Conservation (phyloP, 1,140 invertebrate genomes). For the Hetaerina americana region DNA sequence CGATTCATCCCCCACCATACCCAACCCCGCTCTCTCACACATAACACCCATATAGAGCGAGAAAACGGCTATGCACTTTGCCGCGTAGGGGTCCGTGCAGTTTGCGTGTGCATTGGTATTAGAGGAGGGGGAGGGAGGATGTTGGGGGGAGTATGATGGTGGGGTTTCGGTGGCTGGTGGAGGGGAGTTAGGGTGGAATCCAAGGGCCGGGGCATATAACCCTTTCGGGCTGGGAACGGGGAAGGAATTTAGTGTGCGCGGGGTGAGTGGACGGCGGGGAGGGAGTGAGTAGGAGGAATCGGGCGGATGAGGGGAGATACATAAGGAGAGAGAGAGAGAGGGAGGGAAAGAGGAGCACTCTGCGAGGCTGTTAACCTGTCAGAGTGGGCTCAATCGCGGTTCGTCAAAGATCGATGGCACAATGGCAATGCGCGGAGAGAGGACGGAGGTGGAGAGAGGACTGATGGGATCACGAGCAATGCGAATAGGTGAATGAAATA, state of each 20-base stretch:
- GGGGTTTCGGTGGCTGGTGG: no score
- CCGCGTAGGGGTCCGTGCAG: neutral
- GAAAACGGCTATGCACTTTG: neutral
- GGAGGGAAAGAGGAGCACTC: no score
- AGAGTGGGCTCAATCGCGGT: neutral
- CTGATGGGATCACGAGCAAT: neutral
- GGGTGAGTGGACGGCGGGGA: neutral
- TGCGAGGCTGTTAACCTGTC: neutral
- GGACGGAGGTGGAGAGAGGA: no score
- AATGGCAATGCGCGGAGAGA: neutral
- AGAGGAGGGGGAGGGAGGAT: no score
- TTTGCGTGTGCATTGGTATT: neutral
- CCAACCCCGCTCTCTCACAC: neutral
- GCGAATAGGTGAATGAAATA: neutral
- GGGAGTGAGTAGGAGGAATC: no score
- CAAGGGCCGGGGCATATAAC: neutral
- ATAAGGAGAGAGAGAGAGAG: no score
- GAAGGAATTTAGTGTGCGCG: neutral
- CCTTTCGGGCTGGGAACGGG: neutral
- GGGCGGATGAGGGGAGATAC: no score
- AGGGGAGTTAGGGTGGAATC: neutral
- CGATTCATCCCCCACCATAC: no score
- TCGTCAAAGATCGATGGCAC: neutral
- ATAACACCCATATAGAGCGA: neutral
- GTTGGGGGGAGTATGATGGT: no score